phyloP scores from a whole-genome alignment of 1,140 invertebrate species.

The Pomacea maculata region DNA sequence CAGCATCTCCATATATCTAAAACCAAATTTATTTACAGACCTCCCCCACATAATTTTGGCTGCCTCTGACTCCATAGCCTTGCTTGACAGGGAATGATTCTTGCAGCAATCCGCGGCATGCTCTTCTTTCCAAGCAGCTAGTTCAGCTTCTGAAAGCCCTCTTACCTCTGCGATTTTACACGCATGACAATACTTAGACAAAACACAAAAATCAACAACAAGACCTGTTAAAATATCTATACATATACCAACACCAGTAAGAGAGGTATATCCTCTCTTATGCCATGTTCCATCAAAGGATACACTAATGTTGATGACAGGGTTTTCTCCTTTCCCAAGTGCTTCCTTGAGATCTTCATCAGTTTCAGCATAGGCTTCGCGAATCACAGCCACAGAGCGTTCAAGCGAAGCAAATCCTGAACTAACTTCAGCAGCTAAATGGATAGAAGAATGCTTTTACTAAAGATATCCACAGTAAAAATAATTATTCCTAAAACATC shows the following conservation, averaged over 20 bases:
- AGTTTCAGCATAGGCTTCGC: background rate
- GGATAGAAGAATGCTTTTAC: no score
- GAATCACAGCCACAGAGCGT: background rate
- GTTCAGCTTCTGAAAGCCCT: no score
- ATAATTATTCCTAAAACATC: background rate
- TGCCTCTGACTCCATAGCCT: no score
- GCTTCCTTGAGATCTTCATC: background rate
- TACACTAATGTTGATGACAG: slow-evolving; percentile 7
- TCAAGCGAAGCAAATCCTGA: background rate
- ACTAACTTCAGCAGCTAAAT: background rate
- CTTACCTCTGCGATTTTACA: background rate
- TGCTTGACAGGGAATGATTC: no score
- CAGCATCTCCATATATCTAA: no score
- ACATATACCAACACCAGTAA: background rate
- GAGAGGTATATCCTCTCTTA: slow-evolving; percentile 11
- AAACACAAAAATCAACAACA: slow-evolving; percentile 5
- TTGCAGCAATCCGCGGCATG: no score
- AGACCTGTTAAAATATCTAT: slow-evolving; percentile 10
- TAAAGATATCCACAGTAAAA: background rate
- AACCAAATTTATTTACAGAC: no score
- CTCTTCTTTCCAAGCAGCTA: no score
- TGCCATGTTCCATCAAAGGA: slow-evolving; percentile 18
- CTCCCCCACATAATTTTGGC: no score
- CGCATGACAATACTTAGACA: no score
- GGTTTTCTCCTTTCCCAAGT: background rate